Evolutionary conservation across 2,888 invertebrate genomes (phyloP), one percentile per base, ranked within the genome.

Genomic region (Gryllus longicercus): DNA sequence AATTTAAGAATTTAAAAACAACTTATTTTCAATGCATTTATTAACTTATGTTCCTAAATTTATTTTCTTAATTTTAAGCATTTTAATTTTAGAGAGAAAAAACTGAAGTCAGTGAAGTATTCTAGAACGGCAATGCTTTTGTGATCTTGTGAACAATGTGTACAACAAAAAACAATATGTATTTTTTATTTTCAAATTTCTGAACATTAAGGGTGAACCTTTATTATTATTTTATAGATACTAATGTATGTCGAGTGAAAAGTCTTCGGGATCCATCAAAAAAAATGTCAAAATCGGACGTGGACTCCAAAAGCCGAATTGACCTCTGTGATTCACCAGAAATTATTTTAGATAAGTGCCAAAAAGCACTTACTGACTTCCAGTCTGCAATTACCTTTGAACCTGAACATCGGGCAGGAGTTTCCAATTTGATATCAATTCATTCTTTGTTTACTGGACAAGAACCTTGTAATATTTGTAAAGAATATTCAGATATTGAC

Each of bases 261-360:
- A 97, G 96, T 85, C 89, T 99, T 12, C 91, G 96, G 77, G 93
- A 96, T 85, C 97, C 98, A 0, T 85, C 86, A 0, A 94, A 94
- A 85, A 99, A 99, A 89, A 99, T 99, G 99, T 99, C 99, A 16
- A 99, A 99, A 88, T 99, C 99, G 0, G 95, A 96, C 85, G 85
- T 89, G 0, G 94, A 96, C 87, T 86, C 90, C 0, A 93, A 92
- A 85, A 93, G 95, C 83, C 90, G 95, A 80, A 94, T 99, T 82
- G 91, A 93, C 84, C 87, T 99, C 51, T 91, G 90, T 8, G 98
- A 99, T 86, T 86, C 90, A 12, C 91, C 93, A 0, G 93, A 94
- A 75, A 87, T 88, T 18, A 91, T 97, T 79, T 83, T 88, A 1
- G 90, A 90, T 75, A 96, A 95, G 87, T 87, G 97, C 21, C 94